A percentile compares a stretch with the other conserved stretches of the same genome.
phyloP scores from a whole-genome alignment of 1,140 invertebrate genomes.

The Pachyrhynchus sulphureomaculatus region DNA sequence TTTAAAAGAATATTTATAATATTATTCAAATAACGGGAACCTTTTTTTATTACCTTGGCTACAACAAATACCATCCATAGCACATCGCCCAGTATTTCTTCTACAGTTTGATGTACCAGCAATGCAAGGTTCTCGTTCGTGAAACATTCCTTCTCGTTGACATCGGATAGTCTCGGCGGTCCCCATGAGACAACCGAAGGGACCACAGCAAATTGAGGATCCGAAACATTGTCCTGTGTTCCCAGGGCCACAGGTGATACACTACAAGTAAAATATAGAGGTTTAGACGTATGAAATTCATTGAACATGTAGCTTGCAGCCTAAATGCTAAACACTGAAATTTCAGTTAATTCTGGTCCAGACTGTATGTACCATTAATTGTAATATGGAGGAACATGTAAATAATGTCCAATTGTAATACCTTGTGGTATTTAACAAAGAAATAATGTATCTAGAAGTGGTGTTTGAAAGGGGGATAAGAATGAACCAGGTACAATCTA shows the following conservation, averaged over 20 bases:
- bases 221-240: constrained; percentile 57
- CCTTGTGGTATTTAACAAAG: too few species aligned
- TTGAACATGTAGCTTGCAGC: not conserved
- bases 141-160: constrained; percentile 48
- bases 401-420: too few species aligned
- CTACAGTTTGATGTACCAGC: constrained; percentile 55
- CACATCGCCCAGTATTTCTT: constrained; percentile 56
- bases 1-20: too few species aligned
- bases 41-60: constrained; percentile 58
- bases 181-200: constrained; percentile 56
- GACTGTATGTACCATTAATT: too few species aligned
- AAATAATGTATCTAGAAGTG: too few species aligned
- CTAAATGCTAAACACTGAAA: not conserved
- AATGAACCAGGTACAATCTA: too few species aligned
- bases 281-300: not conserved
- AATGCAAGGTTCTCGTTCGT: constrained; percentile 54
- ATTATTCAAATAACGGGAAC: too few species aligned
- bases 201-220: constrained; percentile 56
- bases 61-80: constrained; percentile 56
- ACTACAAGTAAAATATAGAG: constrained; percentile 46
- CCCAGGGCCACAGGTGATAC: constrained; percentile 54
- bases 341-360: too few species aligned
- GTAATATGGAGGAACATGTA: too few species aligned
- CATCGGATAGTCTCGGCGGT: constrained; percentile 55
- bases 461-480: too few species aligned